phyloP scores from a whole-genome alignment of 2,113 vertebrate species.

The Sminthopsis crassicaudata region DNA sequence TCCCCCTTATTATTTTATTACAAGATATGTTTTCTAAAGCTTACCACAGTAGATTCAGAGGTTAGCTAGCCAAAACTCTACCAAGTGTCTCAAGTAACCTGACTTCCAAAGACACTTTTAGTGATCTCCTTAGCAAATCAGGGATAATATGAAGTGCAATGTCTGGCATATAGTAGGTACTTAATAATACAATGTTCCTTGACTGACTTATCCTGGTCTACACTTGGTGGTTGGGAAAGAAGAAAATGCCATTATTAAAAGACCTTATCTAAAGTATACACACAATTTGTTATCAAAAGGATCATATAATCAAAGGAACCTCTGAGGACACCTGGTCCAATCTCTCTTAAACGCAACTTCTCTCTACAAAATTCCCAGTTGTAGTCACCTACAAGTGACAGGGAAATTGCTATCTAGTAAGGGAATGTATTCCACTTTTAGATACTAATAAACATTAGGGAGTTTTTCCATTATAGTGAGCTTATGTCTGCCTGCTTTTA shows the following conservation, averaged over 20 bases:
- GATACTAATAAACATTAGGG: neutral
- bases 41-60: neutral
- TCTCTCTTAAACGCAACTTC: neutral
- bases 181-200: neutral
- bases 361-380: neutral
- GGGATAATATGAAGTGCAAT: neutral
- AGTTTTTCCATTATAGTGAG: neutral
- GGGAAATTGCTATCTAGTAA: neutral
- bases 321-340: neutral
- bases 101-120: neutral
- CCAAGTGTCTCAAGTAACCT: neutral
- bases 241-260: constrained; percentile 10
- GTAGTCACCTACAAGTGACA: neutral
- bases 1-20: neutral
- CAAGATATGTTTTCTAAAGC: constrained; percentile 7
- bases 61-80: neutral
- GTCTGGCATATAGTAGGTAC: neutral
- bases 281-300: constrained; percentile 11
- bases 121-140: neutral
- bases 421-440: neutral
- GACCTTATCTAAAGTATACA: neutral
- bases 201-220: neutral
- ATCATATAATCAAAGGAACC: neutral
- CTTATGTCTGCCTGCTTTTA: neutral
- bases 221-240: neutral